Evolutionary conservation across 2,113 vertebrate species (phyloP).

Genomic region (Lycaon pictus): DNA sequence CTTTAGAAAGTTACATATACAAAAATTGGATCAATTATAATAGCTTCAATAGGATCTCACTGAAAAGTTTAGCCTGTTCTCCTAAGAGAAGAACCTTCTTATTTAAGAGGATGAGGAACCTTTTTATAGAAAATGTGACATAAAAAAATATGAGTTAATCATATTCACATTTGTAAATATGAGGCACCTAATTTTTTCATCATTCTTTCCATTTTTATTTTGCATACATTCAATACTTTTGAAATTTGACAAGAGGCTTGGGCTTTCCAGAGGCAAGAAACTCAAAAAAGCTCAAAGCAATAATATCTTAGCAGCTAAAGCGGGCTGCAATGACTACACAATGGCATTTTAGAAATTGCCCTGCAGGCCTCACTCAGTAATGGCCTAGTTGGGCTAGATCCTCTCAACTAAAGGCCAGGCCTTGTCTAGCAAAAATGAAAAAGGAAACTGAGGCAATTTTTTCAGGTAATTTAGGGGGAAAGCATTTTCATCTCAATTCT

Average conservation of each 20-base stretch:
- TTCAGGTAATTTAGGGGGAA: slow-evolving; percentile 51
- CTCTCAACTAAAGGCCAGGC: background rate
- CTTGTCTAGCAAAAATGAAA: background rate
- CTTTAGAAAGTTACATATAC: background rate
- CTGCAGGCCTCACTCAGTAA: background rate
- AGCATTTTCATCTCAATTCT: slow-evolving; percentile 50
- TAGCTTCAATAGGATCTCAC: background rate
- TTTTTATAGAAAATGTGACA: background rate
- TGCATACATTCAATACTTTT: background rate
- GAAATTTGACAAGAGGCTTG: slow-evolving; percentile 5
- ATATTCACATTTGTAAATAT: background rate
- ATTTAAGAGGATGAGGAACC: background rate
- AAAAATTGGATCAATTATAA: background rate
- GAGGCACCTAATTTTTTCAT: background rate
- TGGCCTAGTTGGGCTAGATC: background rate
- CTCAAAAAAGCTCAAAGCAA: background rate
- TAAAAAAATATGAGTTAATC: background rate
- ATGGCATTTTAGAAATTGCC: background rate
- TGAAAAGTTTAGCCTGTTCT: background rate
- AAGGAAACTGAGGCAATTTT: slow-evolving; percentile 65
- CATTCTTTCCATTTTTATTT: background rate
- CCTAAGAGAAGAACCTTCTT: background rate
- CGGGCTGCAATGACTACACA: background rate
- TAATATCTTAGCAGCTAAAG: background rate
- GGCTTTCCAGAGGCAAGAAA: slow-evolving; percentile 28